Conservation (phyloP, 2,113 vertebrate species). For the Hippocampus barbouri region DNA sequence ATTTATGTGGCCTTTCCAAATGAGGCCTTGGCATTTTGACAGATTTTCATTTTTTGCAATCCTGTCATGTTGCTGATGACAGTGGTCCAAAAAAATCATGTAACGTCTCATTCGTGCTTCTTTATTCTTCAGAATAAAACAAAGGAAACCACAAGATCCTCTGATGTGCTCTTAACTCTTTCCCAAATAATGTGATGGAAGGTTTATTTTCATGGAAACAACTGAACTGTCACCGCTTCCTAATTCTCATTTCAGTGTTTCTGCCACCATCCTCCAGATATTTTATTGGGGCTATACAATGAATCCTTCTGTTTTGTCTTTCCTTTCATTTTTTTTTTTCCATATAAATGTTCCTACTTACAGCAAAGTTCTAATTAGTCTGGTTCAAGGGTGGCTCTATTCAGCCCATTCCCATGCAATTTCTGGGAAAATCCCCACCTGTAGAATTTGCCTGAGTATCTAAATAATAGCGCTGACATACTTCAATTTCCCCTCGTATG, state of each 20-base stretch:
- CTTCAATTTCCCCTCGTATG: constrained; percentile 35
- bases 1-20: too few relatives aligned
- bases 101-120: too few relatives aligned
- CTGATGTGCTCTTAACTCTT: background rate
- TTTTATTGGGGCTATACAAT: background rate
- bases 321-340: background rate
- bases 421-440: constrained; percentile 41
- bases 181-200: background rate
- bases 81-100: too few relatives aligned
- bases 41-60: too few relatives aligned
- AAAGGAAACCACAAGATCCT: background rate
- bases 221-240: background rate
- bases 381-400: constrained; percentile 13
- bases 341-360: constrained; percentile 3
- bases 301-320: background rate
- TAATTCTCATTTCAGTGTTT: background rate
- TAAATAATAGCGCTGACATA: constrained; percentile 40
- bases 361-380: constrained; percentile 4
- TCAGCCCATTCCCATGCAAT: constrained; percentile 8
- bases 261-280: background rate
- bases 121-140: too few relatives aligned
- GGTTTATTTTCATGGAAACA: background rate
- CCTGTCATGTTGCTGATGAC: too few relatives aligned
- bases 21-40: too few relatives aligned
- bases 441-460: constrained; percentile 16